These are phyloP conservation scores for Aricia agestis DNA, from an alignment of 1,140 invertebrate species.

Conservation along the genomic window DNA sequence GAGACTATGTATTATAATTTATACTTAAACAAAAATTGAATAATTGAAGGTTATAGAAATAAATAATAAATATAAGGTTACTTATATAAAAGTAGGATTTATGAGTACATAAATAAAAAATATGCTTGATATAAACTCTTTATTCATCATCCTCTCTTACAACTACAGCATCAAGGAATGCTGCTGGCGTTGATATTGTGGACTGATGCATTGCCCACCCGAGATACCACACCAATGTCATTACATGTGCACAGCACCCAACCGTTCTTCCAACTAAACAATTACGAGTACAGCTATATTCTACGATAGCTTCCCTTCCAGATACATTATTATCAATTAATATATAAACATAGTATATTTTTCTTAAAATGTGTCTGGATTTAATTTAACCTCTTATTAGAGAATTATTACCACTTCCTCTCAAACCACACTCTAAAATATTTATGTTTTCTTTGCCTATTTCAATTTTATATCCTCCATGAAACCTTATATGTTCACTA, in stretches of 20 bases:
- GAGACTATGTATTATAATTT: too few relatives aligned
- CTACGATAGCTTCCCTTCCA: constrained; percentile 22
- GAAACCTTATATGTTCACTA: constrained; percentile 31
- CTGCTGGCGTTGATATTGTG: background rate
- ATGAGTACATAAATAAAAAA: too few relatives aligned
- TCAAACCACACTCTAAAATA: constrained; percentile 22
- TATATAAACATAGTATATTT: constrained; percentile 28
- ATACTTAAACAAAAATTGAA: too few relatives aligned
- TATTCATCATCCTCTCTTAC: background rate
- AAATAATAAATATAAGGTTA: too few relatives aligned
- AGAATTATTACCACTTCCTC: constrained; percentile 23
- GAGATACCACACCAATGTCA: constrained; percentile 28
- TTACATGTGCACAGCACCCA: constrained; percentile 26
- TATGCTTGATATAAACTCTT: constrained; percentile 13
- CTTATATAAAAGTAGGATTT: too few relatives aligned
- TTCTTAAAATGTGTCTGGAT: constrained; percentile 24
- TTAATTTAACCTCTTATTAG: constrained; percentile 28
- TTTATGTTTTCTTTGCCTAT: constrained; percentile 23
- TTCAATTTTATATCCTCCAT: constrained; percentile 33
- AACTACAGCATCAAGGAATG: constrained; percentile 18
- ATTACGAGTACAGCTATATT: constrained; percentile 29
- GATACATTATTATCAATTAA: constrained; percentile 27
- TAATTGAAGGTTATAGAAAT: too few relatives aligned
- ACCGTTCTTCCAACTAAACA: constrained; percentile 22
- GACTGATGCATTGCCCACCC: constrained; percentile 26